These are phyloP conservation scores for Pseudachorutes palmiensis DNA, from an alignment of 1,140 invertebrate species.

Conservation along the genomic window DNA sequence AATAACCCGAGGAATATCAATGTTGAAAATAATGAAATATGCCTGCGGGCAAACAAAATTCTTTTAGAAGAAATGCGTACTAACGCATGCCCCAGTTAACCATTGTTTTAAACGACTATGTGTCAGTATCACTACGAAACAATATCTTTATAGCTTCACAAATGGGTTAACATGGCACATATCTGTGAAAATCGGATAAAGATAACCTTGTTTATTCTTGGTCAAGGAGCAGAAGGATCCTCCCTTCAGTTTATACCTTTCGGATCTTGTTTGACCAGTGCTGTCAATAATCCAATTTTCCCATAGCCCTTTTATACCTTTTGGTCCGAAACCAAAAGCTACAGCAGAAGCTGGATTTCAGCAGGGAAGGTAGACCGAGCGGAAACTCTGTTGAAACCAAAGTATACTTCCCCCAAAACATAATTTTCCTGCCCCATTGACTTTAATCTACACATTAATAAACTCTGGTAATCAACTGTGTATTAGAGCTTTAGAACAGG, in stretches of 20 bases:
- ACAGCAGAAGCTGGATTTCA: not conserved
- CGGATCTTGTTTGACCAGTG: not conserved
- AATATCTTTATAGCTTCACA: too few species aligned
- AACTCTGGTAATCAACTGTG: not conserved
- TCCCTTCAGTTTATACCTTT: not conserved
- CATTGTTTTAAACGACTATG: too few species aligned
- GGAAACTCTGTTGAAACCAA: too few species aligned
- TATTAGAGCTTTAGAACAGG: not conserved
- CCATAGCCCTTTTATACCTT: not conserved
- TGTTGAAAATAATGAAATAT: too few species aligned
- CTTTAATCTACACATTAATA: not conserved
- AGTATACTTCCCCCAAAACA: too few species aligned
- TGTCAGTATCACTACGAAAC: too few species aligned
- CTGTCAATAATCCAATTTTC: constrained; percentile 10
- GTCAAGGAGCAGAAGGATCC: not conserved
- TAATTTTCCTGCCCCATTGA: not conserved
- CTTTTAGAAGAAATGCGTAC: too few species aligned
- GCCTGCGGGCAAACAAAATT: too few species aligned
- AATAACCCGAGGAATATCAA: too few species aligned
- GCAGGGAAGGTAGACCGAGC: not conserved
- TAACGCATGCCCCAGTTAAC: too few species aligned
- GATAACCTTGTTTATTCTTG: not conserved
- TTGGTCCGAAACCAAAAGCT: not conserved
- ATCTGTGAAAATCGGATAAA: too few species aligned
- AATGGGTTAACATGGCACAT: too few species aligned